Evolutionary conservation across 2,113 vertebrate genomes (phyloP).

Genomic region (Lanius ludovicianus): DNA sequence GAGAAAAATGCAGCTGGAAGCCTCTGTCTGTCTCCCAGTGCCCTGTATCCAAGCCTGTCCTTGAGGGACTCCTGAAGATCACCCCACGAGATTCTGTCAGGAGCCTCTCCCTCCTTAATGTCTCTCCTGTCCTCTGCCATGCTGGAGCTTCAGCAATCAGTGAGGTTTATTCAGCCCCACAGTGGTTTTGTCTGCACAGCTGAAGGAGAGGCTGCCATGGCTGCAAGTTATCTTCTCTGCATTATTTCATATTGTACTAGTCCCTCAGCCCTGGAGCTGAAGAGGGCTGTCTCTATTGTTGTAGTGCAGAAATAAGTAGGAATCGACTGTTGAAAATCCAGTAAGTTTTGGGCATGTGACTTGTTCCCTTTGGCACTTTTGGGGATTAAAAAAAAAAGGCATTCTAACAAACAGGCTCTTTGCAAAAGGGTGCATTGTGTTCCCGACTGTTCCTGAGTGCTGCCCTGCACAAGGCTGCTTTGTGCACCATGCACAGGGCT

Average conservation of each 20-base stretch:
- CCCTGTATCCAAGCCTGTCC: not conserved
- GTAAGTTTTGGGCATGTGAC: not conserved
- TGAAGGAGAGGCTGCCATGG: not conserved
- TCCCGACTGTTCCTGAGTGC: not conserved
- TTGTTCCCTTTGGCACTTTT: not conserved
- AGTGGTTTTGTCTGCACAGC: not conserved
- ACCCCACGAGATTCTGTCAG: not conserved
- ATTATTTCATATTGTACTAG: not conserved
- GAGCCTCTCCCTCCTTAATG: not conserved
- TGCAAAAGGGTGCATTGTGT: slow-evolving; percentile 42
- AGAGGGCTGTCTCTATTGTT: not conserved
- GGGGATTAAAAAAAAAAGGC: not conserved
- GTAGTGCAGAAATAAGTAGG: not conserved
- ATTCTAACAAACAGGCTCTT: not conserved
- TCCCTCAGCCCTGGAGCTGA: not conserved
- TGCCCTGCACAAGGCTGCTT: slow-evolving; percentile 11
- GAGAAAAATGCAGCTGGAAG: not conserved
- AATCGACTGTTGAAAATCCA: not conserved
- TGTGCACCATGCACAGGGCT: not conserved
- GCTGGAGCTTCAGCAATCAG: not conserved
- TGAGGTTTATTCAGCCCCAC: not conserved
- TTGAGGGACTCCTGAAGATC: not conserved
- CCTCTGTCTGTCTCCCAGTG: not conserved
- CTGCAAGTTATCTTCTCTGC: not conserved
- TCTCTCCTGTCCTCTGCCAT: not conserved